Evolutionary conservation across 2,113 vertebrate genomes (phyloP), one percentile per base, ranked within the genome.

Genomic region (Elaphurus davidianus): DNA sequence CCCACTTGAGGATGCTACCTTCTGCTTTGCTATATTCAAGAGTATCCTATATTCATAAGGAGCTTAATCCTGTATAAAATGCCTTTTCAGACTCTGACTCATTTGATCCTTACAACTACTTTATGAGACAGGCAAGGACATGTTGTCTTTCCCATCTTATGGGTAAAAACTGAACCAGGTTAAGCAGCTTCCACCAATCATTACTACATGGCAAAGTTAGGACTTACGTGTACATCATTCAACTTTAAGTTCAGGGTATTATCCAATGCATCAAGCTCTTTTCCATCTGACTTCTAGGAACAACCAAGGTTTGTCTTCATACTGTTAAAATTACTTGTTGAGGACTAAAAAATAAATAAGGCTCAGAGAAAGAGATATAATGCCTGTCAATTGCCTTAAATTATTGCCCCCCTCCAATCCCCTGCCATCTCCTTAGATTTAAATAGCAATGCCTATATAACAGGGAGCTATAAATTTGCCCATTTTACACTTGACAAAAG

Each of bases 381-480:
- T 93, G 40, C 45, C 52, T 89, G 71, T 71, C 94, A 95, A 36
- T 59, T 81, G n/a, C 43, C 45, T 96, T 96, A 96, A 96, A 89
- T 98, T 93, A 96, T 81, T 33, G 3, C 19, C 19, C 28, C 60
- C 21, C 30, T 62, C 50, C 60, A 47, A 87, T 50, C 71, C 27
- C 50, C 85, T 90, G 40, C 79, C 59, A 89, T 92, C 79, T 93
- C 54, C 45, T 88, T 97, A 95, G 64, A 98, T 97, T 95, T 98
- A 94, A 98, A 96, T 64, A 91, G 45, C 60, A 94, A 76, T 89
- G 27, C 57, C 71, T 86, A 67, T 71, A 84, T 57, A 87, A 95
- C 6, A 52, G 25, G 10, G 82, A 91, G 30, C n/a, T 90, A 4
- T 95, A 98, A 89, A 97, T 93, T 88, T 96, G n/a, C 57, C 64